Evolutionary conservation across 2,888 invertebrate species (phyloP).

Genomic region (Drosophila rellima): DNA sequence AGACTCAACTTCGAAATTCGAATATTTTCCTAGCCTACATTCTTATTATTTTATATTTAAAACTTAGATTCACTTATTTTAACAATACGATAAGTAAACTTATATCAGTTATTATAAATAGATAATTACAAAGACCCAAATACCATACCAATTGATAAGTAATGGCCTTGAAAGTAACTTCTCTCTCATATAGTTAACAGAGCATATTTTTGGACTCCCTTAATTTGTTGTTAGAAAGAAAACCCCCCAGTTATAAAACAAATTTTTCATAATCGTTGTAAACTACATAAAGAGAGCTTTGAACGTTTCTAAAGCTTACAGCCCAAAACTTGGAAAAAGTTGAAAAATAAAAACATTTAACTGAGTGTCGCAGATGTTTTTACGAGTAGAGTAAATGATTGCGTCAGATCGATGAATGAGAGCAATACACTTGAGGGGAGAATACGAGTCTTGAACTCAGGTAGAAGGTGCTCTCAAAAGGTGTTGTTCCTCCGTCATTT

Average conservation of each 20-base stretch:
- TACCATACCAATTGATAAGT: neutral
- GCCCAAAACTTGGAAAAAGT: neutral
- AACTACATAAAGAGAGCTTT: neutral
- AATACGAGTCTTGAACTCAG: conserved; percentile 1
- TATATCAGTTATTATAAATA: neutral
- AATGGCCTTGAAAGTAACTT: neutral
- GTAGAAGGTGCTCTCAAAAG: neutral
- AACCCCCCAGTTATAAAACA: neutral
- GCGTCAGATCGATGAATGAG: conserved; percentile 22
- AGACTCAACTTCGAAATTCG: neutral
- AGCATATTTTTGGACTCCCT: neutral
- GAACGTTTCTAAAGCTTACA: neutral
- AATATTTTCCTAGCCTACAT: neutral
- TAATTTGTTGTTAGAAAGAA: neutral
- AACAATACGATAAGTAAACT: neutral
- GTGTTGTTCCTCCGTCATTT: neutral
- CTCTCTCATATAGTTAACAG: neutral
- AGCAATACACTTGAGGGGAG: neutral
- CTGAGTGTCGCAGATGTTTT: conserved; percentile 30
- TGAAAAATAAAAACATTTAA: conserved; percentile 5
- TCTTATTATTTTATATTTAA: neutral
- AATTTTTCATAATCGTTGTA: neutral
- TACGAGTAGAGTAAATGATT: conserved; percentile 8
- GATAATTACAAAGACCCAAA: neutral
- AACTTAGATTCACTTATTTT: neutral